A percentile compares a stretch with the other conserved stretches of the same genome.
phyloP scores from a whole-genome alignment of 1,140 invertebrate species.

The Euglossa dilemma region DNA sequence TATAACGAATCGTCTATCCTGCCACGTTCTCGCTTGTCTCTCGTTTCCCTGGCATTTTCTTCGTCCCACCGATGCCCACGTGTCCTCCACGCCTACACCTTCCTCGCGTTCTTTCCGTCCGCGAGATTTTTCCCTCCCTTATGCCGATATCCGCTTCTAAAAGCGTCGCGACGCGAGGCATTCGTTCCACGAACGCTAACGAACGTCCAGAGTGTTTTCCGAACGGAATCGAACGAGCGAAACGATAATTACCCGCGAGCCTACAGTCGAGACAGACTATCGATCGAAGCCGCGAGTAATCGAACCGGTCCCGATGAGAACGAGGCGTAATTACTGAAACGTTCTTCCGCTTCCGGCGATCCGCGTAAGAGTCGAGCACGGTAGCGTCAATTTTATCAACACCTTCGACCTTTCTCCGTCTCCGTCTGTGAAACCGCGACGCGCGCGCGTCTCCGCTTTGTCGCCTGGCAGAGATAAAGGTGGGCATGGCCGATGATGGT shows the following conservation, averaged over 20 bases:
- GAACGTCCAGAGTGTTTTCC: too few species aligned
- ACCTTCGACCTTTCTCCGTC: constrained; percentile 3
- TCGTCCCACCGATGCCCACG: constrained; percentile 41
- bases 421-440: neutral
- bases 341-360: neutral
- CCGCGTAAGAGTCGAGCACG: neutral
- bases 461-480: neutral
- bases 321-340: too few species aligned
- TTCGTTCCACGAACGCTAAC: too few species aligned
- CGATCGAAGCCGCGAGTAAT: too few species aligned
- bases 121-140: constrained; percentile 17
- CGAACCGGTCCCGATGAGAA: too few species aligned
- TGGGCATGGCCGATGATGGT: neutral
- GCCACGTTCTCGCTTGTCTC: constrained; percentile 25
- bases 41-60: constrained; percentile 46
- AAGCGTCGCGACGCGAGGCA: neutral
- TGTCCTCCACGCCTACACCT: constrained; percentile 26
- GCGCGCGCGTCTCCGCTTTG: neutral
- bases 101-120: constrained; percentile 8
- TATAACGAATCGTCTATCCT: constrained; percentile 39
- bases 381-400: neutral
- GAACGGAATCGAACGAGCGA: neutral
- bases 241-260: neutral
- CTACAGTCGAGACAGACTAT: too few species aligned
- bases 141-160: constrained; percentile 3